Evolutionary conservation across 2,797 vertebrate genomes (phyloP).

Genomic region (Epinephelus malabaricus): DNA sequence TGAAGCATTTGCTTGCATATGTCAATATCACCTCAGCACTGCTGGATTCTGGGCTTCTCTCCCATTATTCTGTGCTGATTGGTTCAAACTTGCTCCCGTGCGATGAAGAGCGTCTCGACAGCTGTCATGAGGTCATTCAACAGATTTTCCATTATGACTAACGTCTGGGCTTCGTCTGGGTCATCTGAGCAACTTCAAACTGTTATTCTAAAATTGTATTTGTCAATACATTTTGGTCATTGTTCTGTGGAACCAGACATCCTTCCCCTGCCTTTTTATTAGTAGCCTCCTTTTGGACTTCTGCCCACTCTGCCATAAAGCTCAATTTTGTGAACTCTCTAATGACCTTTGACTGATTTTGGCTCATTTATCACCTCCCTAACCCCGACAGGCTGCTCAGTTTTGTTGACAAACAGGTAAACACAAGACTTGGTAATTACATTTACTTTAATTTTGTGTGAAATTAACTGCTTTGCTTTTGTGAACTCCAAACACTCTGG

Average conservation of each 20-base stretch:
- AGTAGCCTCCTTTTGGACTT: background rate
- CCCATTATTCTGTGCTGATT: constrained; percentile 6
- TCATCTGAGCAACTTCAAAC: constrained; percentile 9
- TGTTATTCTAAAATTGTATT: constrained; percentile 1
- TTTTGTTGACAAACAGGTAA: too few relatives aligned
- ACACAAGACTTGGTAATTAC: background rate
- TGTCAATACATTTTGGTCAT: background rate
- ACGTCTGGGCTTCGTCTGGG: background rate
- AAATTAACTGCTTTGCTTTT: background rate
- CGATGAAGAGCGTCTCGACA: background rate
- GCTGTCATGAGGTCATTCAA: constrained; percentile 12
- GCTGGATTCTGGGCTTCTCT: constrained; percentile 15
- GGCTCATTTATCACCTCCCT: background rate
- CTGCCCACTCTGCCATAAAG: background rate
- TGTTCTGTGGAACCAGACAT: background rate
- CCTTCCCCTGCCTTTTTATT: background rate
- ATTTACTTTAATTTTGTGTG: too few relatives aligned
- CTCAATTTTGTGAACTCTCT: background rate
- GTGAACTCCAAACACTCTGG: background rate
- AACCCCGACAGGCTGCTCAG: too few relatives aligned
- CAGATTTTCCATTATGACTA: constrained; percentile 13
- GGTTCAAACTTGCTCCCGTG: constrained; percentile 18
- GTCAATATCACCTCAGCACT: background rate
- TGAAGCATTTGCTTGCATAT: background rate
- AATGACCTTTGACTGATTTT: background rate